Conservation (phyloP, 2,888 invertebrate genomes). For the Drosophila acutilabella region DNA sequence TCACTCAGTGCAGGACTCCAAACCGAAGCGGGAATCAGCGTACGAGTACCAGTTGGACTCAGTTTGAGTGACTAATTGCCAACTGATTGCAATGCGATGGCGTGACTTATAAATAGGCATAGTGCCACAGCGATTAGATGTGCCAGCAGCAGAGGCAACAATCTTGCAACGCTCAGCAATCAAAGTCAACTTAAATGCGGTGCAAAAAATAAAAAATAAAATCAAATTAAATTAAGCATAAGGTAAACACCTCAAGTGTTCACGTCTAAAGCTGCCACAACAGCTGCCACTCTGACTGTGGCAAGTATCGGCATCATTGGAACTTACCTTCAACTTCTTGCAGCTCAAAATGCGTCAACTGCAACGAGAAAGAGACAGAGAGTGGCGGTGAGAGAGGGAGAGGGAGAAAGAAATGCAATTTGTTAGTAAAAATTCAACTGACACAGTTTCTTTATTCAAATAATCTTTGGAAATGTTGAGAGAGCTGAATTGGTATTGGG, state of each 20-base stretch:
- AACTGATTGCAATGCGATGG: slow-evolving; percentile 58
- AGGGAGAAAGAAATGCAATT: slow-evolving; percentile 12
- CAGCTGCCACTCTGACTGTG: slow-evolving; percentile 6
- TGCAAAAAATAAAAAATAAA: background rate
- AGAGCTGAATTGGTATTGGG: slow-evolving; percentile 4
- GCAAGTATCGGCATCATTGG: slow-evolving; percentile 6
- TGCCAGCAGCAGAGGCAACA: slow-evolving; percentile 5
- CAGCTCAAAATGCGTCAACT: slow-evolving; percentile 35
- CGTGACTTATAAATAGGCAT: slow-evolving; percentile 65
- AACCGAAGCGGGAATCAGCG: too few species aligned
- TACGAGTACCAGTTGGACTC: slow-evolving; percentile 45
- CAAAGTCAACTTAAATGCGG: slow-evolving; percentile 18
- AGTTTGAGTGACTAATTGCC: slow-evolving; percentile 75
- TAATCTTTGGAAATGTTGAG: slow-evolving; percentile 8
- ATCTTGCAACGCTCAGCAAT: slow-evolving; percentile 9
- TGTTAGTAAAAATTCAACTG: slow-evolving; percentile 29
- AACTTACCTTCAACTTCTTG: slow-evolving; percentile 52
- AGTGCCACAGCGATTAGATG: slow-evolving; percentile 19
- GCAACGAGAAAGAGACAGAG: slow-evolving; percentile 20
- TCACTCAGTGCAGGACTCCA: slow-evolving; percentile 10
- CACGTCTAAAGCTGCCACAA: slow-evolving; percentile 3
- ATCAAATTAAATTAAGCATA: slow-evolving; percentile 14
- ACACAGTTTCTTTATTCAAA: slow-evolving; percentile 23
- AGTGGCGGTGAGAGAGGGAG: too few species aligned
- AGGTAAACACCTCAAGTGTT: slow-evolving; percentile 14